Evolutionary conservation across 2,888 invertebrate genomes (phyloP).

Genomic region (Branchipolynoe longqiensis): DNA sequence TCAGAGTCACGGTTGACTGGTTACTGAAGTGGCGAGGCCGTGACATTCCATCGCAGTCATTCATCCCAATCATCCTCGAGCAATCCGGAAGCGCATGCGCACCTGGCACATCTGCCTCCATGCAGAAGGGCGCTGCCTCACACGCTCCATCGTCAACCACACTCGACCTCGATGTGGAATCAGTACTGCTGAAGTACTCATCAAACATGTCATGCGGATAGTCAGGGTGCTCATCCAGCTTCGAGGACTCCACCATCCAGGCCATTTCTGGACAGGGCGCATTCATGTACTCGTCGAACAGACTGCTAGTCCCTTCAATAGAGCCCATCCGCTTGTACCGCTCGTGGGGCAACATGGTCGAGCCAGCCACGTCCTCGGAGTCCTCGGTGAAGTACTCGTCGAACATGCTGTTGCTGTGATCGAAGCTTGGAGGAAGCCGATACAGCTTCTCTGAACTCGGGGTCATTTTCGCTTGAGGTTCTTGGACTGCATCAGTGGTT

Average conservation of each 20-base stretch:
- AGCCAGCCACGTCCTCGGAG: background rate
- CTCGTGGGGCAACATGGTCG: background rate
- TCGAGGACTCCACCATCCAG: conserved; percentile 1
- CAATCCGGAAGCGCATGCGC: conserved; percentile 14
- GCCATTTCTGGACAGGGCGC: conserved; percentile 49
- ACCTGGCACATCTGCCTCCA: too few species aligned
- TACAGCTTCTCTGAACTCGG: too few species aligned
- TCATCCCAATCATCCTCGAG: background rate
- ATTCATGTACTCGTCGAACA: conserved; percentile 63
- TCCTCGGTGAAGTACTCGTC: conserved; percentile 65
- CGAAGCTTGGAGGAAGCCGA: background rate
- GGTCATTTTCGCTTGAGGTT: too few species aligned
- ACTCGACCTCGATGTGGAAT: too few species aligned
- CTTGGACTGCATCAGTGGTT: too few species aligned
- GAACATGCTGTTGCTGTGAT: conserved; percentile 62
- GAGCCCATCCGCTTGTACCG: conserved; percentile 65
- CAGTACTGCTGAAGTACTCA: conserved; percentile 74
- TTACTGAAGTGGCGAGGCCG: conserved; percentile 30
- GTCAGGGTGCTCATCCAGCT: background rate
- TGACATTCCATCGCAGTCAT: background rate
- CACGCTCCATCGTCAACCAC: background rate
- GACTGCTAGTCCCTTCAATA: conserved; percentile 73
- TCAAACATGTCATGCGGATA: conserved; percentile 72
- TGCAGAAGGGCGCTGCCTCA: background rate
- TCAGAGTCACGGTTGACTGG: conserved; percentile 22